Evolutionary conservation across 2,797 vertebrate genomes (phyloP).

Genomic region (Chaenodraco wilsoni): DNA sequence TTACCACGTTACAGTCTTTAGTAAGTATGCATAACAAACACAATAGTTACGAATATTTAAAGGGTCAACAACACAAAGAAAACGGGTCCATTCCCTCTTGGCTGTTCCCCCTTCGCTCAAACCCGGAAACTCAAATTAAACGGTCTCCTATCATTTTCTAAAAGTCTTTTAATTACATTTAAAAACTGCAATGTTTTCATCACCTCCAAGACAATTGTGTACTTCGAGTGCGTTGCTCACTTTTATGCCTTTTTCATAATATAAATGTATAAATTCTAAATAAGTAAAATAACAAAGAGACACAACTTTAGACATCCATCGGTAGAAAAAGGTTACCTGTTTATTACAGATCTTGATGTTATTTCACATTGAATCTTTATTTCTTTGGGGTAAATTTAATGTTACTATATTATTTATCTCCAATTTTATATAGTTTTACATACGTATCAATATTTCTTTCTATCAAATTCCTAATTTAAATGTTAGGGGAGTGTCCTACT

Average conservation of each 20-base stretch:
- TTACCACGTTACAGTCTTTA: not conserved
- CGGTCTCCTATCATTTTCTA: not conserved
- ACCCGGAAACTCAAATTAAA: conserved; percentile 70
- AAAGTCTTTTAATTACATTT: not conserved
- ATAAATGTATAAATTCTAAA: not conserved
- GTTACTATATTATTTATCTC: too few relatives aligned
- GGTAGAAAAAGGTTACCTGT: too few relatives aligned
- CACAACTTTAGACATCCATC: not conserved
- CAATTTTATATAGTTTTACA: too few relatives aligned
- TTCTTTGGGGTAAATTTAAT: too few relatives aligned
- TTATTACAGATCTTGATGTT: too few relatives aligned
- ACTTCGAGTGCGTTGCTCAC: not conserved
- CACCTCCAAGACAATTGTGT: not conserved
- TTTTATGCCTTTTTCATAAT: not conserved
- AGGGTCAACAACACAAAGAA: conserved; percentile 6
- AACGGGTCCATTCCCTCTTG: conserved; percentile 38
- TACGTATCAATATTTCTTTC: too few relatives aligned
- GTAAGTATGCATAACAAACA: not conserved
- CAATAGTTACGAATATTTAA: not conserved
- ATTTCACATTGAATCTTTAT: too few relatives aligned
- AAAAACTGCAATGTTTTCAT: not conserved
- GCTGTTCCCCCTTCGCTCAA: conserved; percentile 19
- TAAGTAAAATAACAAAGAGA: not conserved
- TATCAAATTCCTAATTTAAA: too few relatives aligned
- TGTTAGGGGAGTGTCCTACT: not conserved